Percentiles rank a stretch among this genome's conserved stretches.
These are phyloP conservation scores for Dicaeum eximium DNA, from an alignment of 2,113 vertebrate genomes.

Conservation along the genomic window DNA sequence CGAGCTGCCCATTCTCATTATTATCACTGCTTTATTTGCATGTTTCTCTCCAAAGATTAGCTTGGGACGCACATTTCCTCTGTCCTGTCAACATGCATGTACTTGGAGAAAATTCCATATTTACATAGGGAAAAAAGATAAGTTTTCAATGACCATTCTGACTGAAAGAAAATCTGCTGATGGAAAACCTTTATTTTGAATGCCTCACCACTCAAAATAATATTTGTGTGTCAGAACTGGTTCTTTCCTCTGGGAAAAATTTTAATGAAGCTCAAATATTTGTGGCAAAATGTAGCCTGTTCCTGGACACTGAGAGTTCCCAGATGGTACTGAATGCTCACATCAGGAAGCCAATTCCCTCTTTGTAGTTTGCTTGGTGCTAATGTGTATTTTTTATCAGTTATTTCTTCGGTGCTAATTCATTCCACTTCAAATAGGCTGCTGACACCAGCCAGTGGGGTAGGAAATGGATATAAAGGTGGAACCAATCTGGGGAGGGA, in stretches of 20 bases:
- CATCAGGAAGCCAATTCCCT: not conserved
- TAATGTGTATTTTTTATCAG: slow-evolving; percentile 25
- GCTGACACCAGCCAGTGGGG: slow-evolving; percentile 29
- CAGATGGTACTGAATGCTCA: not conserved
- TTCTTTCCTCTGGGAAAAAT: not conserved
- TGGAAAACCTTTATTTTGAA: not conserved
- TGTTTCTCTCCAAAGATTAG: not conserved
- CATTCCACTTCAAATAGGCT: slow-evolving; percentile 24
- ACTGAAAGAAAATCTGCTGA: not conserved
- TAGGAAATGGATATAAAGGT: slow-evolving; percentile 29
- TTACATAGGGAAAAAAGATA: not conserved
- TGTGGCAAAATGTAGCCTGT: not conserved
- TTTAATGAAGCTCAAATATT: not conserved
- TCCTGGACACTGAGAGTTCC: not conserved
- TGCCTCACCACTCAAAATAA: not conserved
- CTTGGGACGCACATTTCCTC: not conserved
- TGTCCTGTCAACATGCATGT: not conserved
- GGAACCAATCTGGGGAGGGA: slow-evolving; percentile 5
- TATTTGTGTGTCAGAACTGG: not conserved
- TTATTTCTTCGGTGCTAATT: slow-evolving; percentile 35
- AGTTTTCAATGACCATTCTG: not conserved
- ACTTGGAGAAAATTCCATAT: not conserved
- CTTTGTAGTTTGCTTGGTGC: not conserved
- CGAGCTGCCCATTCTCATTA: not conserved
- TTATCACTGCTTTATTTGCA: not conserved